Evolutionary conservation across 2,888 invertebrate species (phyloP).

Genomic region (Ichneumoninae sp.): DNA sequence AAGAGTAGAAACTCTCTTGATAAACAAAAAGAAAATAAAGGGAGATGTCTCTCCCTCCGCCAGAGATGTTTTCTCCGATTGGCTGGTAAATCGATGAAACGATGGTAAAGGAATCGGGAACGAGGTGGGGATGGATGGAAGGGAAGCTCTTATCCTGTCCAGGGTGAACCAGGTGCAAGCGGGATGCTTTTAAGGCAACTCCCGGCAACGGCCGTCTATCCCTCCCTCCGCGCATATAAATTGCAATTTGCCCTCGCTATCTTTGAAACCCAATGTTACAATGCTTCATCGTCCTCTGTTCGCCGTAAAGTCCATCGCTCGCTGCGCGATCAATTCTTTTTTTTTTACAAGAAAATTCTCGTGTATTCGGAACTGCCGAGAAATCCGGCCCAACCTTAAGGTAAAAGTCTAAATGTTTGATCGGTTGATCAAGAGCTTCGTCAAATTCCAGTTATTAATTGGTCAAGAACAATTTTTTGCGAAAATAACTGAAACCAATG

Average conservation of each 20-base stretch:
- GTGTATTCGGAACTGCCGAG: background rate
- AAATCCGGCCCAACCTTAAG: background rate
- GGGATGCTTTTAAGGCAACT: constrained; percentile 60
- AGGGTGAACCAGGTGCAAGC: constrained; percentile 60
- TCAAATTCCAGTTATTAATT: too few relatives aligned
- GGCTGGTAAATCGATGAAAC: constrained; percentile 53
- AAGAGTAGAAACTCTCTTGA: constrained; percentile 59
- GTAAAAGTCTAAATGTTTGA: too few relatives aligned
- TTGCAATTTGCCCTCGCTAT: constrained; percentile 49
- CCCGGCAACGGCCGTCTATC: constrained; percentile 13
- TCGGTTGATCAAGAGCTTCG: too few relatives aligned
- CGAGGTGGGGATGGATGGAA: background rate
- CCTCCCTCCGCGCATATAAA: constrained; percentile 27
- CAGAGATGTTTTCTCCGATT: constrained; percentile 56
- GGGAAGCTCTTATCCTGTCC: constrained; percentile 35
- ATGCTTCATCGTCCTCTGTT: constrained; percentile 8
- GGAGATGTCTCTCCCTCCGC: constrained; percentile 15
- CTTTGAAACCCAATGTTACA: constrained; percentile 49
- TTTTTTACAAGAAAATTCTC: background rate
- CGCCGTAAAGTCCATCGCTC: background rate
- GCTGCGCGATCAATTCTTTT: background rate
- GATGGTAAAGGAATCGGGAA: background rate
- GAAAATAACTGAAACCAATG: too few relatives aligned
- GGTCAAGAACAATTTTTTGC: too few relatives aligned
- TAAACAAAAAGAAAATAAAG: constrained; percentile 17